Evolutionary conservation across 1,140 invertebrate genomes (phyloP).

Genomic region (Diplogasteroides magnus): DNA sequence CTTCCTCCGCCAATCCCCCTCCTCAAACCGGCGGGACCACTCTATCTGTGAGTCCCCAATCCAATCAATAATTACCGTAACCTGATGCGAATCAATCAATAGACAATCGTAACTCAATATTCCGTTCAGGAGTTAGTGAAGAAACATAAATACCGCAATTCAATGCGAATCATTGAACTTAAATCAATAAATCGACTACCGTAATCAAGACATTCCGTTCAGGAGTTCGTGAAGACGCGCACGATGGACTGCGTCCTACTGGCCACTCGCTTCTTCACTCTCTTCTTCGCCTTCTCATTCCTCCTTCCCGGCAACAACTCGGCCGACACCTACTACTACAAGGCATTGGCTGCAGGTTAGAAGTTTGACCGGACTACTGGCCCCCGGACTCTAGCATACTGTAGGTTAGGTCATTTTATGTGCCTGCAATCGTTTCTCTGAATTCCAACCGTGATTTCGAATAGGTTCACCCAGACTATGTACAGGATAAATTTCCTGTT

Average conservation of each 20-base stretch:
- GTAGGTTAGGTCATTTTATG: not conserved
- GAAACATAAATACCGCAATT: not conserved
- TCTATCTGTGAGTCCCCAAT: slow-evolving; percentile 3
- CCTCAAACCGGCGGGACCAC: not conserved
- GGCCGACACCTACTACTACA: slow-evolving; percentile 23
- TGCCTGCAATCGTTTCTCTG: not conserved
- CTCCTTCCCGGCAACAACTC: slow-evolving; percentile 18
- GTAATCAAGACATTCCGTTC: slow-evolving; percentile 5
- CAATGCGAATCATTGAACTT: not conserved
- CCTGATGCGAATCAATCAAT: not conserved
- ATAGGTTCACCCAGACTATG: not conserved
- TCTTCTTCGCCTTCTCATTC: slow-evolving; percentile 32
- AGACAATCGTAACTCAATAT: not conserved
- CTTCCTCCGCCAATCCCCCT: not conserved
- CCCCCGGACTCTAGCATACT: not conserved
- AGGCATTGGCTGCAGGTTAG: slow-evolving; percentile 30
- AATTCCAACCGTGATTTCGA: not conserved
- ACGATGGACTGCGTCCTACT: slow-evolving; percentile 24
- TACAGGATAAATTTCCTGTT: not conserved
- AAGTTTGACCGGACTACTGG: not conserved
- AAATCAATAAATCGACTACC: no score
- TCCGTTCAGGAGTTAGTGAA: slow-evolving; percentile 4
- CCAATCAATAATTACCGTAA: not conserved
- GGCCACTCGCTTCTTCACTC: slow-evolving; percentile 22
- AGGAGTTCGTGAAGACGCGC: slow-evolving; percentile 29